phyloP scores from a whole-genome alignment of 2,888 invertebrate genomes.

The Leucoptera coffeella region DNA sequence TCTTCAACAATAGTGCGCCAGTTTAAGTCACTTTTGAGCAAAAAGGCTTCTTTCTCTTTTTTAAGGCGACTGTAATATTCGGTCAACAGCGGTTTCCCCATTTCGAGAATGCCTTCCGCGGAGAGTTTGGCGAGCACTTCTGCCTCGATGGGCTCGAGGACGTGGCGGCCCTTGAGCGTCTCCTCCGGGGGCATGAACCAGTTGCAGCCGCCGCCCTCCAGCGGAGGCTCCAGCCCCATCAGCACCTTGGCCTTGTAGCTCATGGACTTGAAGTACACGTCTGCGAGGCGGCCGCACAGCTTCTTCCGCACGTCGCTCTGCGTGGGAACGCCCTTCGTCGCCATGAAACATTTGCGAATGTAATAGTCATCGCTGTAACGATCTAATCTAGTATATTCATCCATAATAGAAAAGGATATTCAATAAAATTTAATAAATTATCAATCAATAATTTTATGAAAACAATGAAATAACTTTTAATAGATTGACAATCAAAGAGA shows the following conservation, averaged over 20 bases:
- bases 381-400: too few relatives aligned
- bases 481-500: too few relatives aligned
- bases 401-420: too few relatives aligned
- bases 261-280: conserved; percentile 36
- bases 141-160: conserved; percentile 22
- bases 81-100: conserved; percentile 15
- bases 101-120: conserved; percentile 17
- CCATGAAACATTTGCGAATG: conserved; percentile 24
- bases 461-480: too few relatives aligned
- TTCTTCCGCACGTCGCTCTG: conserved; percentile 24
- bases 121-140: conserved; percentile 18
- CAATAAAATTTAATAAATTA: too few relatives aligned
- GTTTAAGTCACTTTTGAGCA: conserved; percentile 16
- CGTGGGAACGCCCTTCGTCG: too few relatives aligned
- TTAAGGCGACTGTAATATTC: conserved; percentile 15
- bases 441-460: too few relatives aligned
- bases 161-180: conserved; percentile 18
- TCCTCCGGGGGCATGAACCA: conserved; percentile 31
- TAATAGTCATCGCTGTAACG: conserved; percentile 29
- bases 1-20: conserved; percentile 18
- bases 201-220: conserved; percentile 29
- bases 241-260: conserved; percentile 19
- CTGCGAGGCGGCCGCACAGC: conserved; percentile 25
- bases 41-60: conserved; percentile 12
- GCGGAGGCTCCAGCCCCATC: conserved; percentile 29